These are phyloP conservation scores for Glyphotaelius pellucidus DNA, from an alignment of 2,888 invertebrate genomes.

Conservation along the genomic window DNA sequence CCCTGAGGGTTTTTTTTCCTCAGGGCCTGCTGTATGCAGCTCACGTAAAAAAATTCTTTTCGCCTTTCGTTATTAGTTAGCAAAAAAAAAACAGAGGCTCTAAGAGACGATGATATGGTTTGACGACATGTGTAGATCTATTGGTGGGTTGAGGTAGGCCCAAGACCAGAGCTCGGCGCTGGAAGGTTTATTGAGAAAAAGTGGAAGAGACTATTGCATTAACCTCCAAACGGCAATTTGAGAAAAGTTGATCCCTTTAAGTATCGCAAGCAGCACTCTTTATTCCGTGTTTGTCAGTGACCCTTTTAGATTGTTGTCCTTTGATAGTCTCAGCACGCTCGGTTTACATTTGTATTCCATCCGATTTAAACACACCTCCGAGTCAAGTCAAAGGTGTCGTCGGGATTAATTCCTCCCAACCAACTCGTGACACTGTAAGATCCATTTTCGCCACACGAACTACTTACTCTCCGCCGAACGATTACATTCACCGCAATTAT, in stretches of 20 bases:
- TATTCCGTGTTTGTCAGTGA: not conserved
- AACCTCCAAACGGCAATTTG: not conserved
- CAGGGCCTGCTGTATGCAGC: too few species aligned
- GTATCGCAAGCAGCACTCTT: not conserved
- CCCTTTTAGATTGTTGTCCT: slow-evolving; percentile 17
- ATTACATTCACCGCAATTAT: slow-evolving; percentile 17
- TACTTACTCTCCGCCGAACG: slow-evolving; percentile 12
- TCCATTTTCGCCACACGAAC: slow-evolving; percentile 35
- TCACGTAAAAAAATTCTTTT: too few species aligned
- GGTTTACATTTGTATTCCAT: slow-evolving; percentile 42
- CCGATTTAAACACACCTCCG: slow-evolving; percentile 39
- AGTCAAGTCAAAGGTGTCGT: slow-evolving; percentile 27
- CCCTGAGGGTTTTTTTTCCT: too few species aligned
- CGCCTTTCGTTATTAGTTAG: too few species aligned
- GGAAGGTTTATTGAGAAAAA: not conserved
- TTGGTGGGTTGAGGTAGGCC: not conserved
- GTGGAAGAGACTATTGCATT: not conserved
- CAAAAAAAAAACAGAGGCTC: too few species aligned
- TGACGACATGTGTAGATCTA: not conserved
- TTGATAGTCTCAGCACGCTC: slow-evolving; percentile 36
- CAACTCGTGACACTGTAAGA: slow-evolving; percentile 23
- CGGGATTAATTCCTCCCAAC: slow-evolving; percentile 39
- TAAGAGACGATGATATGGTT: too few species aligned
- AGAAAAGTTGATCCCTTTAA: not conserved
- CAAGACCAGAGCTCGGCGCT: not conserved